phyloP scores from a whole-genome alignment of 2,797 vertebrate genomes.

The Rhinichthys osculus region DNA sequence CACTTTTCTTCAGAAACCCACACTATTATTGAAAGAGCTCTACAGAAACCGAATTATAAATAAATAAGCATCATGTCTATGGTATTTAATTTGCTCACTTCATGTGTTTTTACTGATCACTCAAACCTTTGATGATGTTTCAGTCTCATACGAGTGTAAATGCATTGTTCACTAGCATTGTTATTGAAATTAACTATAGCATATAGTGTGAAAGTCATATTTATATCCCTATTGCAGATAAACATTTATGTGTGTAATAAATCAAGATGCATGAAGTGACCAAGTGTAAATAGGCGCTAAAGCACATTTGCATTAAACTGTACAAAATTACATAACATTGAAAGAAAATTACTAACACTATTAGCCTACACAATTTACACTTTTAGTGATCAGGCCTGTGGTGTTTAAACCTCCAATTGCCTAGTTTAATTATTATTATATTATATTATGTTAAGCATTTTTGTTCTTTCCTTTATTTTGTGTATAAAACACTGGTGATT shows the following conservation, averaged over 20 bases:
- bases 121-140: neutral
- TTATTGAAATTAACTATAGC: neutral
- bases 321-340: neutral
- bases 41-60: too few species aligned
- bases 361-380: neutral
- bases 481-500: neutral
- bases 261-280: neutral
- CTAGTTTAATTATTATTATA: neutral
- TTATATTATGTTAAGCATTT: neutral
- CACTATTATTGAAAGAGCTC: neutral
- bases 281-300: neutral
- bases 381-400: neutral
- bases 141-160: neutral
- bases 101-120: neutral
- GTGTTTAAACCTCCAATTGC: neutral
- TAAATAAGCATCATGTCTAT: neutral
- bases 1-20: neutral
- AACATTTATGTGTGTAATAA: neutral
- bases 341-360: neutral
- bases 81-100: neutral
- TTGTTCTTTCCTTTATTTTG: neutral
- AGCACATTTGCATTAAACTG: neutral
- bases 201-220: neutral
- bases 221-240: neutral
- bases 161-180: neutral